Evolutionary conservation across 2,113 vertebrate genomes (phyloP).

Genomic region (Sphaerodactylus townsendi): DNA sequence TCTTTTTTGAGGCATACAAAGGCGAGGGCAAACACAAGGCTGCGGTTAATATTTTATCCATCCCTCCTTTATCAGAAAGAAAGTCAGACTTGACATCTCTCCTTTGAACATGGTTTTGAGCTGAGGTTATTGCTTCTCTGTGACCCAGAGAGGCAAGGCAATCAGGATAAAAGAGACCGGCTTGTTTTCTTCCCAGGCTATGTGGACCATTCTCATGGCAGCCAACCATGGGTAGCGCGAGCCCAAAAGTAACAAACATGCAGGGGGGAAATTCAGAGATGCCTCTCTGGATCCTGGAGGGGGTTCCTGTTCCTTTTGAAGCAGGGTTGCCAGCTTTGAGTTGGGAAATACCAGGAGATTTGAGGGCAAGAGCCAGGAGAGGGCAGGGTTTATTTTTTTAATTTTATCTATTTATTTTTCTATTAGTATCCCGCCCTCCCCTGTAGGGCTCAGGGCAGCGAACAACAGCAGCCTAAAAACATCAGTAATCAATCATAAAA

Average conservation of each 20-base stretch:
- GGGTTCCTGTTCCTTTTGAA: background rate
- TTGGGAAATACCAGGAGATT: too few relatives aligned
- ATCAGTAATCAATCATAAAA: too few relatives aligned
- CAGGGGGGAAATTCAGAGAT: background rate
- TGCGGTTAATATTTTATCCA: conserved; percentile 67
- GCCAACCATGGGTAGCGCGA: conserved; percentile 28
- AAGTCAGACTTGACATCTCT: conserved; percentile 55
- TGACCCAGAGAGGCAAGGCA: conserved; percentile 56
- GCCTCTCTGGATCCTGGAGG: background rate
- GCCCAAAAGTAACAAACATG: conserved; percentile 25
- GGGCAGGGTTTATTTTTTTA: too few relatives aligned
- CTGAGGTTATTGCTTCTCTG: conserved; percentile 46
- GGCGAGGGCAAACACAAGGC: conserved; percentile 42
- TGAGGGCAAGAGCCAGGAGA: too few relatives aligned
- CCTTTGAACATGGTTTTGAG: conserved; percentile 53
- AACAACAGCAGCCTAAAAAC: too few relatives aligned
- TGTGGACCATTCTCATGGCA: conserved; percentile 33
- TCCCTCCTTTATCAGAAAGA: conserved; percentile 58
- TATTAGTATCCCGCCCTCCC: too few relatives aligned
- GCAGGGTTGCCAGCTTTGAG: background rate
- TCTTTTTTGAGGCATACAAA: conserved; percentile 34
- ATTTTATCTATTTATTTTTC: too few relatives aligned
- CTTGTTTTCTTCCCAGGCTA: conserved; percentile 55
- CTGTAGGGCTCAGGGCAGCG: too few relatives aligned
- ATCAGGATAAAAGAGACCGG: conserved; percentile 57